Base-by-base conservation (phyloP, 2,113 vertebrate genomes). In the Phaetusa simplex region DNA sequence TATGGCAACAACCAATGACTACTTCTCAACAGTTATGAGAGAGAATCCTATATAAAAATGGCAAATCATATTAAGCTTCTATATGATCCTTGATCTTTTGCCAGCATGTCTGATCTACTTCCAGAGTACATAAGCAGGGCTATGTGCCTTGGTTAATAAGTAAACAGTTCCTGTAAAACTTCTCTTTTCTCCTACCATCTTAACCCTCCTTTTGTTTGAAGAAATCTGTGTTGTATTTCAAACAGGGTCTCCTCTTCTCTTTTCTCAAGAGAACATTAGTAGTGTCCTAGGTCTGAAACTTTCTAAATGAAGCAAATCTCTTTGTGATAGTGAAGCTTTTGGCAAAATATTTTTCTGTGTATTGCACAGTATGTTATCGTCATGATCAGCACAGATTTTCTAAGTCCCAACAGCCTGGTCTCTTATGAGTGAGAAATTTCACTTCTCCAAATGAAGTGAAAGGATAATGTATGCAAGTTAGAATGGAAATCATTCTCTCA, bases 81-180 rank as follows among this genome's bases (percentile, higher is more conserved):
- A 40, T 77, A 62, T 58, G 64, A 67, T 88, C 50, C 80, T 84
- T 95, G 84, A 81, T 89, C 38, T 67, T 95, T 94, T 91, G 96
- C 92, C 90, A 94, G 94, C 10, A 1, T n/a, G 72, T 86, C 74
- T 90, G 78, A 71, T 95, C 17, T 49, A 49, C 72, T 95, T 95
- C 83, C 81, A 93, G 97, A 96, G 79, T 40, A 64, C 77, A 38
- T 2, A 20, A 95, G 61, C 64, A 88, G 85, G 70, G 40, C 43
- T 95, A 26, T 72, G 74, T 55, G 80, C 56, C 83, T 49, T 53
- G 52, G 16, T 97, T 97, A 96, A 95, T 93, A 97, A 97, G 56
- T 86, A 93, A 92, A 94, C 49, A 95, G 78, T 90, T 96, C 90
- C 89, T 89, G 81, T 66, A 97, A 96, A 97, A 96, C 32, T 95